Percentiles rank a stretch among this genome's conserved stretches.
These are phyloP conservation scores for Lithosia quadra DNA, from an alignment of 2,888 invertebrate genomes.

Conservation along the genomic window DNA sequence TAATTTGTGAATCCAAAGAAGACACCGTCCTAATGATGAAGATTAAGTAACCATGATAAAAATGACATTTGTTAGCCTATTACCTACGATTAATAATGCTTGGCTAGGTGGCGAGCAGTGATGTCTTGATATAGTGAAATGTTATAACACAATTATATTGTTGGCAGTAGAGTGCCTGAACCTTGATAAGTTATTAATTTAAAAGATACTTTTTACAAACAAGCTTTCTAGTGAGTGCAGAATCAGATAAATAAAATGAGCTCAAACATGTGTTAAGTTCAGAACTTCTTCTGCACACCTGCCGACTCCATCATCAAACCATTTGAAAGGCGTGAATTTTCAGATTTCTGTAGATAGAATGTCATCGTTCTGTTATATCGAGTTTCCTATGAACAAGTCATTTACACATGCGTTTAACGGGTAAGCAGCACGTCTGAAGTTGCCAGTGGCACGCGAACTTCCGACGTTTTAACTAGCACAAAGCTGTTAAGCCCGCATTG, in stretches of 20 bases:
- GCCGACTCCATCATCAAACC: too few relatives aligned
- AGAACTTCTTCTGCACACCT: too few relatives aligned
- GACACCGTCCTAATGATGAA: conserved; percentile 60
- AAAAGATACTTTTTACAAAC: too few relatives aligned
- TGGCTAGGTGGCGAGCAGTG: neutral
- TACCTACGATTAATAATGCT: conserved; percentile 29
- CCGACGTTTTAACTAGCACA: conserved; percentile 70
- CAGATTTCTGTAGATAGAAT: neutral
- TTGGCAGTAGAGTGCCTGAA: too few relatives aligned
- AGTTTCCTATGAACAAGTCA: conserved; percentile 50
- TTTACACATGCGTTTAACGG: conserved; percentile 54
- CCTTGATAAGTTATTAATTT: too few relatives aligned
- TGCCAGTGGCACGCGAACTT: conserved; percentile 66
- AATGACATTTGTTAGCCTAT: conserved; percentile 33
- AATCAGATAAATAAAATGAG: too few relatives aligned
- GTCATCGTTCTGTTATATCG: conserved; percentile 30
- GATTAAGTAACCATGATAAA: conserved; percentile 57
- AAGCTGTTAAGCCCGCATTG: conserved; percentile 73
- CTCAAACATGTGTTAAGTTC: too few relatives aligned
- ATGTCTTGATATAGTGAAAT: neutral
- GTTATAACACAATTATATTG: neutral
- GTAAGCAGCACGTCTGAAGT: conserved; percentile 50
- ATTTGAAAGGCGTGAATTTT: neutral
- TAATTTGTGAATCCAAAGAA: conserved; percentile 62
- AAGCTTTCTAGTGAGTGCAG: too few relatives aligned